Evolutionary conservation across 1,140 invertebrate species (phyloP), one percentile per base, ranked within the genome.

Genomic region (Helicoverpa armigera): DNA sequence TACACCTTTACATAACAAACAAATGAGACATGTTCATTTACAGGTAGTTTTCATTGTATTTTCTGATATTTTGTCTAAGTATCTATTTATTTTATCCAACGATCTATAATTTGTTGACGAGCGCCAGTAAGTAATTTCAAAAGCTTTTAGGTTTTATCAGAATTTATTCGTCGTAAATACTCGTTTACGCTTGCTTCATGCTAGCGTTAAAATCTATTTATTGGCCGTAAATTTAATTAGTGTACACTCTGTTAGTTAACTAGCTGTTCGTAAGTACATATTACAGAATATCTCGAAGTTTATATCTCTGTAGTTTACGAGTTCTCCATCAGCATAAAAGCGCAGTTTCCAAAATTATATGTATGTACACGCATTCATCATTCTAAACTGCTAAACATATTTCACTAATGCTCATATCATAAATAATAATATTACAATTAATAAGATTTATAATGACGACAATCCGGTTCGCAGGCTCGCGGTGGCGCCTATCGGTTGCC

Each of bases 361-460:
- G n/a, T 56, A 3, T 29, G 12, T 1, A 14, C 7, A 35, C 10
- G n/a, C 58, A 60, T 60, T 16, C 58, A 60, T 60, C 10, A 60
- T 60, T 35, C 31, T 9, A 3, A 54, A 16, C 11, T 56, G n/a
- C 56, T 29, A 9, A 0, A 58, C 50, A 35, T 61, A 50, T 61
- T 79, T 58, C 65, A 56, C 29, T 70, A 69, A 79, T 43, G n/a
- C 31, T 23, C 29, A 29, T 31, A 29, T 53, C 48, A 67, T 81
- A 81, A 81, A 81, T 81, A 81, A 69, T 48, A 74, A 76, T 65
- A 78, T 60, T 61, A 69, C 43, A 67, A 82, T 82, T 73, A 82
- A 74, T 56, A 82, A 67, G 74, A 82, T 82, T 80, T 82, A 82
- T 74, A 74, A 82, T 78, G 65, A 74, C 73, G 50, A 56, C n/a